Evolutionary conservation across 2,797 vertebrate genomes (phyloP), one percentile per base, ranked within the genome.

Genomic region (Acrocephalus scirpaceus): DNA sequence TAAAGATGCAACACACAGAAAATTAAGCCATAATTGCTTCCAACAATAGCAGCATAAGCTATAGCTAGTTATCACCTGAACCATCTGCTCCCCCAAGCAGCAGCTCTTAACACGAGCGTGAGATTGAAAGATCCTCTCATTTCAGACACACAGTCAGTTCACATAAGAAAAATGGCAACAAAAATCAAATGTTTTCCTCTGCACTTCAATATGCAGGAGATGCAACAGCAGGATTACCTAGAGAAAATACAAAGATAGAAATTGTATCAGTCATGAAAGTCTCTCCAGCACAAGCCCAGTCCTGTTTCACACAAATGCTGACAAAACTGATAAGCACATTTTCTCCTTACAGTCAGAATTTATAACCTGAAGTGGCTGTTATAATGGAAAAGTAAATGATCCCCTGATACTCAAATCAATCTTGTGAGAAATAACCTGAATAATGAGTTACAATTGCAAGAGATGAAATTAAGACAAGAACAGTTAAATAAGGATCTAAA

Each of bases 381-480:
- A 88, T 96, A 97, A 98, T 95, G 94, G 95, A 96, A 96, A 96
- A 96, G 94, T 96, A 98, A 98, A 97, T 40, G 92, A 96, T 96
- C 95, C 69, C 89, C 78, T 97, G 96, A 97, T 97, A 97, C 86
- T 93, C 89, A 97, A 94, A 97, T 98, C 97, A 97, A 95, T 98
- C 97, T 96, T 97, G 90, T 95, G 86, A 90, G 93, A 97, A 97
- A 96, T 96, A 97, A 97, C 95, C 96, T 97, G 97, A 97, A 96
- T 97, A 97, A 98, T 95, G 95, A 97, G 86, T 95, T 97, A 93
- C 92, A 96, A 92, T 96, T 94, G 94, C 77, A 89, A 88, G 90
- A 93, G 88, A 96, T 79, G 93, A 96, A 97, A 98, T 97, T 97
- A 97, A 97, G 93, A 97, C 95, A 96, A 97, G 96, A 97, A 71